phyloP scores from a whole-genome alignment of 2,888 invertebrate species.

The Syrista parreyssii region DNA sequence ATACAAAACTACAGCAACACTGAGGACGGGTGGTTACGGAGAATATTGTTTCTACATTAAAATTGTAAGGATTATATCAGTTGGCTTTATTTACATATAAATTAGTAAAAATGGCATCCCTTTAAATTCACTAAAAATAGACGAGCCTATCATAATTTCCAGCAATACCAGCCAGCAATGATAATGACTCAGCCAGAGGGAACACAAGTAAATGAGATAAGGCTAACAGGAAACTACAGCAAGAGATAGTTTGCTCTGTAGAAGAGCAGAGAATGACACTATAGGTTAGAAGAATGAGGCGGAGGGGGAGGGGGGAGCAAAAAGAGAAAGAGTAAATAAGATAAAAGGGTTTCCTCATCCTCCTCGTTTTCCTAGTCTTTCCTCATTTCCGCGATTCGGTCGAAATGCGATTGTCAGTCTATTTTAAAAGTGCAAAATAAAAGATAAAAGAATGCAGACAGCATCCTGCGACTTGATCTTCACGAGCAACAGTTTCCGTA shows the following conservation, averaged over 20 bases:
- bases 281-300: neutral
- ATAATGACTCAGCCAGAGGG: neutral
- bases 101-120: neutral
- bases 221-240: neutral
- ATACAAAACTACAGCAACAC: too few relatives aligned
- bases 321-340: neutral
- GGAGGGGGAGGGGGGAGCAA: neutral
- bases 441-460: neutral
- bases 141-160: neutral
- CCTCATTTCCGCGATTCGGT: neutral
- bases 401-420: neutral
- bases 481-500: neutral
- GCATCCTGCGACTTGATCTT: neutral
- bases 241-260: neutral
- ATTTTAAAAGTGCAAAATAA: neutral
- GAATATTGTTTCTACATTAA: too few relatives aligned
- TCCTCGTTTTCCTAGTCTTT: neutral
- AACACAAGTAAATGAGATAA: neutral
- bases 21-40: too few relatives aligned
- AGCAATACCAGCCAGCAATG: neutral
- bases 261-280: neutral
- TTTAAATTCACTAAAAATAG: neutral
- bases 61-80: too few relatives aligned
- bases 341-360: neutral
- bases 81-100: too few relatives aligned